A percentile compares a stretch with the other conserved stretches of the same genome.
These are phyloP conservation scores for Lutjanus erythropterus DNA, from an alignment of 2,113 vertebrate species.

Conservation along the genomic window DNA sequence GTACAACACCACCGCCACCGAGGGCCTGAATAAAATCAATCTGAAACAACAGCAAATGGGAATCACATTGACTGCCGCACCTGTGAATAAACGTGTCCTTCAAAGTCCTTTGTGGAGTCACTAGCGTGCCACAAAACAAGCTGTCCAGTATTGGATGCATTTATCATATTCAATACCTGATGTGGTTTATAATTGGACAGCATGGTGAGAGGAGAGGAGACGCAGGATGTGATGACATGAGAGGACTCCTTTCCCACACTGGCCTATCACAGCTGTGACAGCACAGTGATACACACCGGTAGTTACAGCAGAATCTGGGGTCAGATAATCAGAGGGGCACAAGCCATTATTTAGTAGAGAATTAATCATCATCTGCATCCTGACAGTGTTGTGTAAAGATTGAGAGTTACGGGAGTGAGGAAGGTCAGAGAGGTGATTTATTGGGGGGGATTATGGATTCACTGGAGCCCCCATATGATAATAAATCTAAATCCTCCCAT, in stretches of 20 bases:
- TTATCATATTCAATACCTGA: slow-evolving; percentile 20
- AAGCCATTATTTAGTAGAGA: slow-evolving; percentile 26
- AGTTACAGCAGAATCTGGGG: slow-evolving; percentile 41
- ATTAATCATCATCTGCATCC: slow-evolving; percentile 49
- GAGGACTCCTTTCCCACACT: slow-evolving; percentile 11
- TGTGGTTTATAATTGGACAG: background rate
- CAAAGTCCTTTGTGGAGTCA: slow-evolving; percentile 32
- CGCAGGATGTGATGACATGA: slow-evolving; percentile 1
- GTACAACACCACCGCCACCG: background rate
- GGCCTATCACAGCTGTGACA: slow-evolving; percentile 12
- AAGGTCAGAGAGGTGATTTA: slow-evolving; percentile 51
- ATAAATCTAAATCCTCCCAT: slow-evolving; percentile 31
- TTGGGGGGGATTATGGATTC: slow-evolving; percentile 48
- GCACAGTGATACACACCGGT: slow-evolving; percentile 23
- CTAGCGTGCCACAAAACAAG: slow-evolving; percentile 25
- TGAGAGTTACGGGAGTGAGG: slow-evolving; percentile 23
- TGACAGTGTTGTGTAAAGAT: slow-evolving; percentile 18
- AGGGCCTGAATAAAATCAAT: slow-evolving; percentile 57
- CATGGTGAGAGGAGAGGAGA: background rate
- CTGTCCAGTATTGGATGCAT: background rate
- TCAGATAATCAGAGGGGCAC: slow-evolving; percentile 34
- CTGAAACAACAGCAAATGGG: slow-evolving; percentile 43
- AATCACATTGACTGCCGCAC: slow-evolving; percentile 48
- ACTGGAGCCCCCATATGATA: slow-evolving; percentile 8
- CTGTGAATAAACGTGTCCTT: slow-evolving; percentile 53